phyloP scores from a whole-genome alignment of 2,113 vertebrate species.

The Podarcis muralis region DNA sequence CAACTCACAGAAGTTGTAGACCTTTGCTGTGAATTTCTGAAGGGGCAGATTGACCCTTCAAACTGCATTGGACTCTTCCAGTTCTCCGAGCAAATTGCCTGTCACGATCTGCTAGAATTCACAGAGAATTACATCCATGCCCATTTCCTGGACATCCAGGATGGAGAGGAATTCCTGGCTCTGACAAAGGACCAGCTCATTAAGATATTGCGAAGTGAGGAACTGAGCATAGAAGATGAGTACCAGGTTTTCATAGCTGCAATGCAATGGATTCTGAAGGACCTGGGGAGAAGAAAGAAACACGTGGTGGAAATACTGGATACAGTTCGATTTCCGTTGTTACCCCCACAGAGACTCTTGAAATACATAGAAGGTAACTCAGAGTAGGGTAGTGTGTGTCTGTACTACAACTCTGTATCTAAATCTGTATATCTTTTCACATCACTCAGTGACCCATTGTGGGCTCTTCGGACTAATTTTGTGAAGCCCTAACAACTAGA shows the following conservation, averaged over 20 bases:
- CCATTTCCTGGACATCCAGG: slow-evolving; percentile 91
- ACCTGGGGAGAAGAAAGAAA: slow-evolving; percentile 89
- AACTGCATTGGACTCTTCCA: slow-evolving; percentile 96
- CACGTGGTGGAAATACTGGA: slow-evolving; percentile 91
- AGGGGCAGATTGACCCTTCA: slow-evolving; percentile 89
- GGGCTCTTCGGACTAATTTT: not conserved
- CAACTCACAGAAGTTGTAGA: slow-evolving; percentile 92
- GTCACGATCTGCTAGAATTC: slow-evolving; percentile 89
- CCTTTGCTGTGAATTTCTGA: slow-evolving; percentile 93
- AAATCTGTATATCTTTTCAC: not conserved
- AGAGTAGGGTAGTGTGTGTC: not conserved
- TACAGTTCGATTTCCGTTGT: slow-evolving; percentile 90
- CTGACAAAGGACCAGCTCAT: slow-evolving; percentile 91
- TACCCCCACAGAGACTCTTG: slow-evolving; percentile 90
- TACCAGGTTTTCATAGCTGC: slow-evolving; percentile 94
- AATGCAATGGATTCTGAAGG: slow-evolving; percentile 94
- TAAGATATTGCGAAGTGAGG: slow-evolving; percentile 90
- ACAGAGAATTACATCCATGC: slow-evolving; percentile 93
- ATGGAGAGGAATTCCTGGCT: slow-evolving; percentile 87
- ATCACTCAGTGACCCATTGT: not conserved
- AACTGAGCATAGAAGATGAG: slow-evolving; percentile 95
- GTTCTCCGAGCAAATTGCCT: slow-evolving; percentile 94
- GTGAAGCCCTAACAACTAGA: not conserved
- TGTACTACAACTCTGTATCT: not conserved
- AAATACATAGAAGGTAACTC: slow-evolving; percentile 94